phyloP scores from a whole-genome alignment of 2,888 invertebrate genomes.

The Cheilosia scutellata region DNA sequence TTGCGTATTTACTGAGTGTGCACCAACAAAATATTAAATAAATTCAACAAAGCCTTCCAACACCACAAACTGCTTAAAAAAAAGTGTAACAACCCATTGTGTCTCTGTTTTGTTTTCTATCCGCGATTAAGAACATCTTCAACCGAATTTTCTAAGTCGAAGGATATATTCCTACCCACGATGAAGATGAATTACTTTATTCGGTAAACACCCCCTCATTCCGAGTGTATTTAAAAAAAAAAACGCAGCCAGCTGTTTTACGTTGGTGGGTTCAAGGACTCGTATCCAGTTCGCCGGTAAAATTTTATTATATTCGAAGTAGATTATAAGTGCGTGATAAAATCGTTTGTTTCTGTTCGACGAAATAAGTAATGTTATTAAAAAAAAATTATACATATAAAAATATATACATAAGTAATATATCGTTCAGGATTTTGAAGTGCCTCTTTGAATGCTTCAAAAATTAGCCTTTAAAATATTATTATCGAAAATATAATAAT shows the following conservation, averaged over 20 bases:
- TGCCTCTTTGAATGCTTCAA: conserved; percentile 71
- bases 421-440: conserved; percentile 69
- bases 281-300: conserved; percentile 46
- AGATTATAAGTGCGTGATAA: conserved; percentile 36
- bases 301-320: conserved; percentile 10
- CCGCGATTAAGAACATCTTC: conserved; percentile 35
- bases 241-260: conserved; percentile 49
- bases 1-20: conserved; percentile 43
- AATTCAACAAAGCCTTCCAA: conserved; percentile 29
- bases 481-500: not conserved
- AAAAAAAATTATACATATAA: conserved; percentile 27
- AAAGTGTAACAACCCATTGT: conserved; percentile 53
- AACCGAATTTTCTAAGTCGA: conserved; percentile 49
- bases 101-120: conserved; percentile 48
- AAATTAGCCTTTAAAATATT: conserved; percentile 30
- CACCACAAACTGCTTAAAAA: conserved; percentile 51
- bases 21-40: conserved; percentile 24
- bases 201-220: conserved; percentile 15
- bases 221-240: conserved; percentile 21
- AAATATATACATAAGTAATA: conserved; percentile 23
- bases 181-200: conserved; percentile 56
- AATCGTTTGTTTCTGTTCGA: conserved; percentile 12
- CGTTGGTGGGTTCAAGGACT: conserved; percentile 42
- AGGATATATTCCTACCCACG: conserved; percentile 28
- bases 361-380: conserved; percentile 7